These are phyloP conservation scores for Cotesia typhae DNA, from an alignment of 1,140 invertebrate genomes.

Conservation along the genomic window DNA sequence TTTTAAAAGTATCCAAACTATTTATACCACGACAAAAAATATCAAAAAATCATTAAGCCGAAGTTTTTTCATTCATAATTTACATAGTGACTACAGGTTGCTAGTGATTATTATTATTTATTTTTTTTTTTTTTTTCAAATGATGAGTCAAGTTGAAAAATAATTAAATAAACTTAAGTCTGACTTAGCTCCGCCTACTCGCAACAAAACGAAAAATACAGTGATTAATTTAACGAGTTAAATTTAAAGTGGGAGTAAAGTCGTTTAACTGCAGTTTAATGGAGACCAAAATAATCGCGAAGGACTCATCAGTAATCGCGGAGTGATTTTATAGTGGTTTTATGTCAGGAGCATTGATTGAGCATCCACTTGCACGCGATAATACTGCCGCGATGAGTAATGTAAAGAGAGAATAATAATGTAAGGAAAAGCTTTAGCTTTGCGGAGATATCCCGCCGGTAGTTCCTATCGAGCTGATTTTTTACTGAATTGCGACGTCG, in stretches of 20 bases:
- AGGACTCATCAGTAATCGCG: slow-evolving; percentile 5
- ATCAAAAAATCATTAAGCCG: no score
- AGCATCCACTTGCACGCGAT: slow-evolving; percentile 43
- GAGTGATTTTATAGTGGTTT: background rate
- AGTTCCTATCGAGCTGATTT: background rate
- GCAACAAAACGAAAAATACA: no score
- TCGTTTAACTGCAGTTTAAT: background rate
- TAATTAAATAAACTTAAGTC: no score
- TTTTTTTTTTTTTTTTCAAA: no score
- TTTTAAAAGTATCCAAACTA: no score
- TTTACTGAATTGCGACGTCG: background rate
- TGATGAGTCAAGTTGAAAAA: no score
- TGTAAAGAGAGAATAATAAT: slow-evolving; percentile 22
- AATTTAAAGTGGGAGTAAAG: background rate
- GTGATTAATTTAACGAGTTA: no score
- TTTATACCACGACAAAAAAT: no score
- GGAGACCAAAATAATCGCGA: background rate
- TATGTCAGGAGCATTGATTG: slow-evolving; percentile 51
- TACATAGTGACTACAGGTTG: no score
- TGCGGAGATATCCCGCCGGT: slow-evolving; percentile 12
- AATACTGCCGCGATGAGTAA: slow-evolving; percentile 14
- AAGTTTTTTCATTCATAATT: no score
- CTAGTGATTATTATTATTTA: no score
- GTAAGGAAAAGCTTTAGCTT: slow-evolving; percentile 3
- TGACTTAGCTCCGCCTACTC: no score